Evolutionary conservation across 2,797 vertebrate species (phyloP).

Genomic region (Acrossocheilus fasciatus): DNA sequence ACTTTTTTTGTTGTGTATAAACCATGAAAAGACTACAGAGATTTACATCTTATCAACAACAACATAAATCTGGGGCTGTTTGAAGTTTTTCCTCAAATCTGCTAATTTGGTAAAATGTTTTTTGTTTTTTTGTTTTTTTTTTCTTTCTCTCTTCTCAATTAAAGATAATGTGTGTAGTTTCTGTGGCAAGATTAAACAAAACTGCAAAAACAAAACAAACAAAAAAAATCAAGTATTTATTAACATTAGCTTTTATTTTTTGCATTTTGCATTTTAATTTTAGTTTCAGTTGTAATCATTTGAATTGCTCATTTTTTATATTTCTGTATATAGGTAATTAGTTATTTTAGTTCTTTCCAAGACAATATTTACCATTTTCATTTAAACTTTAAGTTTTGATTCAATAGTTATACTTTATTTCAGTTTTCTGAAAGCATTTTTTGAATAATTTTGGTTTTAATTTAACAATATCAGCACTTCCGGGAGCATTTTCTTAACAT

Average conservation of each 20-base stretch:
- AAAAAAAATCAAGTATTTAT: neutral
- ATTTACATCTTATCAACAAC: slow-evolving; percentile 2
- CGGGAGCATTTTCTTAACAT: neutral
- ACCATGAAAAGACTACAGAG: slow-evolving; percentile 9
- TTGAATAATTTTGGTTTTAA: neutral
- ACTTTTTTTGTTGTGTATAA: slow-evolving; percentile 14
- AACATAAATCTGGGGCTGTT: neutral
- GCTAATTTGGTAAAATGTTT: neutral
- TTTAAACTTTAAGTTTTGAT: neutral
- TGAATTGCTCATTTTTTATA: neutral
- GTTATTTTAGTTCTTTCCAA: neutral
- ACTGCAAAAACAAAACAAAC: neutral
- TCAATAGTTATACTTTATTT: neutral
- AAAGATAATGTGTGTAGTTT: neutral
- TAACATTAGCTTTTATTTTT: neutral
- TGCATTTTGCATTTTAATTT: neutral
- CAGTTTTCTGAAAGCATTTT: too few species aligned
- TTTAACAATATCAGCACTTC: neutral
- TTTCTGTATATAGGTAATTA: neutral
- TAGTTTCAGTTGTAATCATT: too few species aligned
- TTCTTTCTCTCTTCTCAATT: neutral
- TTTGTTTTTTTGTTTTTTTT: neutral
- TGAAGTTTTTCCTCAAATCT: neutral
- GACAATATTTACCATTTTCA: neutral
- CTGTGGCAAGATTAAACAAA: neutral